A percentile compares a stretch with the other conserved stretches of the same genome.
These are phyloP conservation scores for Corythoichthys intestinalis DNA, from an alignment of 2,113 vertebrate genomes.

Conservation along the genomic window DNA sequence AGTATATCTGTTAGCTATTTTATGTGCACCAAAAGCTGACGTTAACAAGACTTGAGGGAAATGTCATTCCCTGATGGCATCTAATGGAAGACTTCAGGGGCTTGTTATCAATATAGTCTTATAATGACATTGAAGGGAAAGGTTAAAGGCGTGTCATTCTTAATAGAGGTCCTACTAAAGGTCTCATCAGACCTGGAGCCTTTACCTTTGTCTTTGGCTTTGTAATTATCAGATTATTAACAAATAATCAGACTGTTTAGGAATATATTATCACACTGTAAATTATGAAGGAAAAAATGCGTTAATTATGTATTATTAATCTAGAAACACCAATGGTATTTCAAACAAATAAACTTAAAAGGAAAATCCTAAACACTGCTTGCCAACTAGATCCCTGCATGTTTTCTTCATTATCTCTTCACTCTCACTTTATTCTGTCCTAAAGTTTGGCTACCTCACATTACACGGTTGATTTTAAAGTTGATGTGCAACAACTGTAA, in stretches of 20 bases:
- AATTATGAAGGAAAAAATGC: not conserved
- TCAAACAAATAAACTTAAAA: conserved; percentile 19
- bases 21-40: not conserved
- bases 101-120: conserved; percentile 23
- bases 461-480: conserved; percentile 63
- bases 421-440: conserved; percentile 36
- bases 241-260: conserved; percentile 14
- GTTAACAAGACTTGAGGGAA: conserved; percentile 14
- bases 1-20: not conserved
- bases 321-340: conserved; percentile 13
- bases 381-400: conserved; percentile 22
- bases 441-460: conserved; percentile 53
- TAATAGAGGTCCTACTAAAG: conserved; percentile 45
- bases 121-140: conserved; percentile 42
- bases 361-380: conserved; percentile 38
- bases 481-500: conserved; percentile 52
- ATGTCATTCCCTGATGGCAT: conserved; percentile 35
- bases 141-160: conserved; percentile 43
- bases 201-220: conserved; percentile 38
- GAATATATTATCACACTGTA: not conserved
- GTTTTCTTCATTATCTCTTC: conserved; percentile 52
- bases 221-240: conserved; percentile 36
- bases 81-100: conserved; percentile 31
- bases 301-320: not conserved
- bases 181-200: conserved; percentile 39